phyloP scores from a whole-genome alignment of 2,797 vertebrate genomes.

The Cottoperca gobio region DNA sequence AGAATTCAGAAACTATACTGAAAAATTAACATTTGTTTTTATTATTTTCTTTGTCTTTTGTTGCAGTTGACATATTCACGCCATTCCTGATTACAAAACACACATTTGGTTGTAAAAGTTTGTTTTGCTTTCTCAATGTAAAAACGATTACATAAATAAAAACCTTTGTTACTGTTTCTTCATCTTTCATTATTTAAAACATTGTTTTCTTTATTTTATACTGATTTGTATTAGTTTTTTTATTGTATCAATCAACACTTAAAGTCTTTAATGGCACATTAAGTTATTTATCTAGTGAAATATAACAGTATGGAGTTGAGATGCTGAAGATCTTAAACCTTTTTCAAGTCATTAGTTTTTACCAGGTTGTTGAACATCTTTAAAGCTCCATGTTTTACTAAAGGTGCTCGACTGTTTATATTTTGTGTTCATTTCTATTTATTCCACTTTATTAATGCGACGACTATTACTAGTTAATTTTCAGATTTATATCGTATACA shows the following conservation, averaged over 20 bases:
- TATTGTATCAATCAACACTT: too few species aligned
- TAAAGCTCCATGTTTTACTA: not conserved
- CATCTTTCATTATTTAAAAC: not conserved
- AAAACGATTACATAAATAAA: constrained; percentile 25
- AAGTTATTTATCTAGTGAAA: too few species aligned
- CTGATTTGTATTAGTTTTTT: too few species aligned
- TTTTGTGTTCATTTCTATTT: not conserved
- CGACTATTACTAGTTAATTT: not conserved
- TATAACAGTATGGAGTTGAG: too few species aligned
- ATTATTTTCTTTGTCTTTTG: not conserved
- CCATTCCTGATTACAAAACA: not conserved
- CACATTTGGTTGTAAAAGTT: not conserved
- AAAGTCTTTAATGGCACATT: too few species aligned
- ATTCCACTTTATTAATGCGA: not conserved
- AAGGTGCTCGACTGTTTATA: not conserved
- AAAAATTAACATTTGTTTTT: too few species aligned
- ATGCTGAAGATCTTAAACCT: too few species aligned
- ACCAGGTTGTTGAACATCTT: not conserved
- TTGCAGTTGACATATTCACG: not conserved
- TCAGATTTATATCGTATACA: not conserved
- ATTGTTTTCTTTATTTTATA: too few species aligned
- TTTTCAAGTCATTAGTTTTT: not conserved
- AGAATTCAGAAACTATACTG: too few species aligned
- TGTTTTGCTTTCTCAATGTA: constrained; percentile 12
- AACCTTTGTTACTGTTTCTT: not conserved